A percentile compares a stretch with the other conserved stretches of the same genome.
Evolutionary conservation across 2,797 vertebrate genomes (phyloP).

Genomic region (Sebastolobus alascanus): DNA sequence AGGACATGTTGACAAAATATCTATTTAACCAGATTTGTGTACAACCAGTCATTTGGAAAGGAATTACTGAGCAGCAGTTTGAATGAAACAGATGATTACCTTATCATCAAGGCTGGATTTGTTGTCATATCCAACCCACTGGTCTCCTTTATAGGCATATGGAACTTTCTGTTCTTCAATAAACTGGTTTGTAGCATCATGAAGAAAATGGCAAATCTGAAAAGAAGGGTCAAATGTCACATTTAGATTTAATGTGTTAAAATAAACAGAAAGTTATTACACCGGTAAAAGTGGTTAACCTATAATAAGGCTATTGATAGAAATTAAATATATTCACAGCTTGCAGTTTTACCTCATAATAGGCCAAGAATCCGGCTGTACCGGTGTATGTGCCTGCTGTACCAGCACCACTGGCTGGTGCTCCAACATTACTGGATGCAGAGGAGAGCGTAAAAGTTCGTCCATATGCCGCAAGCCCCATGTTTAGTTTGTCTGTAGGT

Average conservation of each 20-base stretch:
- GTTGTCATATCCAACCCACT: slow-evolving; percentile 88
- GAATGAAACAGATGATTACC: slow-evolving; percentile 60
- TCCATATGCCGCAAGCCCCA: slow-evolving; percentile 85
- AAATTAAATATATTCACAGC: not conserved
- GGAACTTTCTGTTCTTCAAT: slow-evolving; percentile 83
- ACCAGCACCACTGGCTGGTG: slow-evolving; percentile 70
- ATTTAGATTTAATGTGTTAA: not conserved
- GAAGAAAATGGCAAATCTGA: slow-evolving; percentile 83
- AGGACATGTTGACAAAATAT: not conserved
- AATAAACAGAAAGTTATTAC: not conserved
- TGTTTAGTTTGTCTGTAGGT: slow-evolving; percentile 78
- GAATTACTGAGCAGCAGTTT: not conserved
- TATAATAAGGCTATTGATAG: not conserved
- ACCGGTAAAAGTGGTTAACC: not conserved
- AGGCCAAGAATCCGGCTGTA: slow-evolving; percentile 83
- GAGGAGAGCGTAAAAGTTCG: slow-evolving; percentile 73
- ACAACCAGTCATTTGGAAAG: not conserved
- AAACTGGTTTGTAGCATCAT: slow-evolving; percentile 58
- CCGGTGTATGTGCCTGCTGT: slow-evolving; percentile 78
- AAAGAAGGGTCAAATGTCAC: not conserved
- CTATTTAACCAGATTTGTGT: not conserved
- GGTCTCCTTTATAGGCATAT: slow-evolving; percentile 74
- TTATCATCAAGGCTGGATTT: slow-evolving; percentile 80
- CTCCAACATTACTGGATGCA: slow-evolving; percentile 57
- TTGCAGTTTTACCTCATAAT: slow-evolving; percentile 82